Evolutionary conservation across 1,140 invertebrate genomes (phyloP).

Genomic region (Pseudomyrmex pallidus): DNA sequence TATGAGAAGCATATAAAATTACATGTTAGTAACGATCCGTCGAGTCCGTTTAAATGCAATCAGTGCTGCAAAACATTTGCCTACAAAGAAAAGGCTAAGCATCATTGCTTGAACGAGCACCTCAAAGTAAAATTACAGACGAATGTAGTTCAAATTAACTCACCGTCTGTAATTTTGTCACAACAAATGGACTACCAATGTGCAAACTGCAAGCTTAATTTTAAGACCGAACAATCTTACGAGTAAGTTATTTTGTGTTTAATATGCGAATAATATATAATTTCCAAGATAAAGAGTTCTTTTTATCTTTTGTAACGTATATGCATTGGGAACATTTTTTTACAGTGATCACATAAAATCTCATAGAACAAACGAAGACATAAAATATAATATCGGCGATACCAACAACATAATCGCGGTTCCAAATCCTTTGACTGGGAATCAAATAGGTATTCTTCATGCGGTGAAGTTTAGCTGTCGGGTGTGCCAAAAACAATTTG

Average conservation of each 20-base stretch:
- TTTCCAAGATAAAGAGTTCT: neutral
- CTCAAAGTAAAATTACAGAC: constrained; percentile 40
- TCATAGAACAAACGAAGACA: constrained; percentile 68
- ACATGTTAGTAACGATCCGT: constrained; percentile 75
- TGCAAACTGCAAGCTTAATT: constrained; percentile 70
- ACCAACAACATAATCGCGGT: constrained; percentile 65
- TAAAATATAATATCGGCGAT: constrained; percentile 55
- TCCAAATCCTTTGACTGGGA: constrained; percentile 67
- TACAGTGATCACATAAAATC: constrained; percentile 72
- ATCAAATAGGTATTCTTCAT: constrained; percentile 71
- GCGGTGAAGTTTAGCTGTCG: constrained; percentile 76
- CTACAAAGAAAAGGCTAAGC: constrained; percentile 69
- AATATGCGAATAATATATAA: neutral
- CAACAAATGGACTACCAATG: constrained; percentile 62
- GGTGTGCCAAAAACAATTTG: constrained; percentile 75
- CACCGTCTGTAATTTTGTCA: constrained; percentile 15
- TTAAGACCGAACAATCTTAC: constrained; percentile 74
- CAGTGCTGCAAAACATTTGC: constrained; percentile 76
- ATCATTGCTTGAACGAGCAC: constrained; percentile 69
- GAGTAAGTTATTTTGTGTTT: constrained; percentile 64
- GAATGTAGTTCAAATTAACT: constrained; percentile 24
- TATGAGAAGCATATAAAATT: constrained; percentile 75
- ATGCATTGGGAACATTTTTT: constrained; percentile 22
- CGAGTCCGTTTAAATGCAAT: constrained; percentile 78
- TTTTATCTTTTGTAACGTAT: neutral